Conservation (phyloP, 2,888 invertebrate species). For the Trissolcus brochymenae region DNA sequence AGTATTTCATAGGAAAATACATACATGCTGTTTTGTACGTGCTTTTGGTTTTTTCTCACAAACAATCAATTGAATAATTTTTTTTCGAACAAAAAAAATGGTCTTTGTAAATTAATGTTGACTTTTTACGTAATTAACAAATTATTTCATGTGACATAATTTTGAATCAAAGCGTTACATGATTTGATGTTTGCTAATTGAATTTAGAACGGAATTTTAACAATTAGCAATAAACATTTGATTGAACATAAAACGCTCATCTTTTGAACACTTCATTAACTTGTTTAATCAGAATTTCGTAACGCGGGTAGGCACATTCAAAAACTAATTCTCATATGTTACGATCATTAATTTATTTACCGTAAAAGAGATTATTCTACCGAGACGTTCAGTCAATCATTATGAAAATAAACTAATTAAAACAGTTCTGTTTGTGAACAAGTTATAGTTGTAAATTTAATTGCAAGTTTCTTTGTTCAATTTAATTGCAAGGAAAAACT, state of each 20-base stretch:
- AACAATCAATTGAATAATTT: no score
- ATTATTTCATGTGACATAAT: constrained; percentile 6
- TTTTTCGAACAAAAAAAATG: no score
- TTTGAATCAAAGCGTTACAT: constrained; percentile 22
- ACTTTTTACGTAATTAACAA: no score
- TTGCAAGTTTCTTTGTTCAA: neutral
- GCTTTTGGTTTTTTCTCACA: no score
- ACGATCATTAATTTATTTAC: constrained; percentile 47
- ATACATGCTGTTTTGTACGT: no score
- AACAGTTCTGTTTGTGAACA: neutral
- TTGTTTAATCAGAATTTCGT: constrained; percentile 40
- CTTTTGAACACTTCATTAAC: constrained; percentile 35
- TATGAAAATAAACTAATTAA: constrained; percentile 31
- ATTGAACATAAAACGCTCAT: neutral
- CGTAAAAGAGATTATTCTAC: constrained; percentile 45
- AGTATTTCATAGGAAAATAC: no score
- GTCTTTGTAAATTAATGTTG: no score
- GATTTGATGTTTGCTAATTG: constrained; percentile 5
- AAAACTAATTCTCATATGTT: constrained; percentile 33
- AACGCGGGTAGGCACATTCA: constrained; percentile 16
- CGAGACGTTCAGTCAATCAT: constrained; percentile 34
- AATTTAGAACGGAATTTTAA: constrained; percentile 9
- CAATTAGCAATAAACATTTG: neutral
- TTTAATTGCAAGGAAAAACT: neutral
- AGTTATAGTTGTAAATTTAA: neutral